These are phyloP conservation scores for Bombus huntii DNA, from an alignment of 1,140 invertebrate genomes.

Conservation along the genomic window DNA sequence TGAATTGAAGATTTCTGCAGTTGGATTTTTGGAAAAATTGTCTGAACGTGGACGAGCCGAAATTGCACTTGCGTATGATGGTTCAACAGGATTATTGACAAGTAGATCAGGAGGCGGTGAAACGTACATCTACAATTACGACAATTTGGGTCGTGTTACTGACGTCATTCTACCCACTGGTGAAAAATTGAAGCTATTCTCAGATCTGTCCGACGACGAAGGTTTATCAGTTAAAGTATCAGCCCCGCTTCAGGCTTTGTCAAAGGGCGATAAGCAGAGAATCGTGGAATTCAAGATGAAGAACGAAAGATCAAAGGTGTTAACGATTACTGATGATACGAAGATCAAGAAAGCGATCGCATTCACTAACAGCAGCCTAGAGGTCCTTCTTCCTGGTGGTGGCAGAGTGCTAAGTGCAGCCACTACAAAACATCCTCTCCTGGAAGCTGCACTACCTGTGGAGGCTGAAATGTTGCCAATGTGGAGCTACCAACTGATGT, in stretches of 20 bases:
- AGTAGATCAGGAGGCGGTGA: constrained; percentile 92
- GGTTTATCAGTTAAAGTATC: constrained; percentile 88
- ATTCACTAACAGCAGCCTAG: constrained; percentile 91
- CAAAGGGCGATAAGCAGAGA: constrained; percentile 77
- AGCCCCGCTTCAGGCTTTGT: constrained; percentile 78
- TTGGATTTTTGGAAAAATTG: constrained; percentile 92
- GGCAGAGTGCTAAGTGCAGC: constrained; percentile 89
- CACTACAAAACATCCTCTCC: constrained; percentile 91
- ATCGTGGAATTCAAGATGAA: constrained; percentile 82
- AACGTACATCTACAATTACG: constrained; percentile 95
- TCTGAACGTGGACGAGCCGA: constrained; percentile 91
- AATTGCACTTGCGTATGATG: constrained; percentile 93
- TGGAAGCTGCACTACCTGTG: constrained; percentile 93
- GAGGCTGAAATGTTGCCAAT: constrained; percentile 96
- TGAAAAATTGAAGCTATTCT: constrained; percentile 91
- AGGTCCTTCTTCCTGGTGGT: constrained; percentile 87
- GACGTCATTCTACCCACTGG: constrained; percentile 94
- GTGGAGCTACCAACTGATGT: constrained; percentile 91
- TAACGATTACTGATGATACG: constrained; percentile 83
- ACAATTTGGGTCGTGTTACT: constrained; percentile 91
- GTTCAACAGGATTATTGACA: constrained; percentile 90
- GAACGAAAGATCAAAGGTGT: constrained; percentile 84
- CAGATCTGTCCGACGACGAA: constrained; percentile 88
- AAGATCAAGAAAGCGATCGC: constrained; percentile 88
- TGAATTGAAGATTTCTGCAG: constrained; percentile 93